phyloP scores from a whole-genome alignment of 2,113 vertebrate species.

The Odobenus rosmarus region DNA sequence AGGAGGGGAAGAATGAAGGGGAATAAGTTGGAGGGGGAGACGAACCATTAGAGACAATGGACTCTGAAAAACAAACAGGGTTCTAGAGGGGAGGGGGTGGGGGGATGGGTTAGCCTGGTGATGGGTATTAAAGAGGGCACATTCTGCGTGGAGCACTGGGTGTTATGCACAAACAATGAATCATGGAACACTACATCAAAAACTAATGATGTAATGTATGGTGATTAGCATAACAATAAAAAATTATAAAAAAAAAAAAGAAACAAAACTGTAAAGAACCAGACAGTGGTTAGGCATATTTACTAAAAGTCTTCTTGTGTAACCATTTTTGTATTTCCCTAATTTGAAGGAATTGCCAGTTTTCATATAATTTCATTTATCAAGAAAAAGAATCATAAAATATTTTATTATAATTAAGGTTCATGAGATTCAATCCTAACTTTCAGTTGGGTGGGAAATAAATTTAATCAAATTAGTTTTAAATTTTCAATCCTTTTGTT shows the following conservation, averaged over 20 bases:
- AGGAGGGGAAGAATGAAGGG: too few relatives aligned
- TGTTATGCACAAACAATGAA: too few relatives aligned
- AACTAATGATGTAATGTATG: too few relatives aligned
- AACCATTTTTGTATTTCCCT: background rate
- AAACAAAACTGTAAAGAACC: background rate
- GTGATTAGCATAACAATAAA: too few relatives aligned
- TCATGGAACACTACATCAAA: too few relatives aligned
- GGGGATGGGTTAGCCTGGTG: too few relatives aligned
- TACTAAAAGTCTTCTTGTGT: conserved; percentile 17
- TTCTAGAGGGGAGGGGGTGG: too few relatives aligned
- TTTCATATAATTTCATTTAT: conserved; percentile 25
- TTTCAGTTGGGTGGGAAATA: conserved; percentile 23
- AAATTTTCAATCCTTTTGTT: background rate
- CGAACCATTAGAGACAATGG: too few relatives aligned
- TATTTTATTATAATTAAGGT: conserved; percentile 33
- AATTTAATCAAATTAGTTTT: conserved; percentile 48
- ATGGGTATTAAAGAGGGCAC: too few relatives aligned
- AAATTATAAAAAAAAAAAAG: background rate
- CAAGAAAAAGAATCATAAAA: background rate
- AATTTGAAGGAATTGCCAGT: background rate
- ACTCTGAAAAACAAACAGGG: too few relatives aligned
- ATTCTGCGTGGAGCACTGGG: too few relatives aligned
- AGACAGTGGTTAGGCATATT: background rate
- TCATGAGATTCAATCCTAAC: background rate
- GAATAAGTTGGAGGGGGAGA: too few relatives aligned